Conservation (phyloP, 2,113 vertebrate species). For the Protobothrops flavoviridis region DNA sequence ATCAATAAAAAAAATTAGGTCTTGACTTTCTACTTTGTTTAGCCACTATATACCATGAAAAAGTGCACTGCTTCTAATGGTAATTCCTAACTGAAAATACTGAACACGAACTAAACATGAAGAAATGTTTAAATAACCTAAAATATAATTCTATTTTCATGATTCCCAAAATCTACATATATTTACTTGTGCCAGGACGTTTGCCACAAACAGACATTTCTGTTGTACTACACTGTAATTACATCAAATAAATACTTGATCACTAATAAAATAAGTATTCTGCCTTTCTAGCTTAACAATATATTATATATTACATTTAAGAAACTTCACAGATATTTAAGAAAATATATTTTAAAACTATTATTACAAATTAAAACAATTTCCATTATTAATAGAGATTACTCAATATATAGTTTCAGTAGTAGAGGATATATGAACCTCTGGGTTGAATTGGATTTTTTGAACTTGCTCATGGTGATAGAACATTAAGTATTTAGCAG, state of each 20-base stretch:
- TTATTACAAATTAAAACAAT: background rate
- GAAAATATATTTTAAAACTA: background rate
- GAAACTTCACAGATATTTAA: background rate
- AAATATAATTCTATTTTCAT: background rate
- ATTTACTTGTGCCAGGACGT: background rate
- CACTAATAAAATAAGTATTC: background rate
- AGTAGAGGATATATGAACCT: background rate
- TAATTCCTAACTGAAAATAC: background rate
- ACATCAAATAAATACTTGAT: background rate
- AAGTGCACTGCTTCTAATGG: background rate
- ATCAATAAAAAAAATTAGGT: background rate
- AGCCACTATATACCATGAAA: no score
- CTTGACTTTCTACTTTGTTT: no score
- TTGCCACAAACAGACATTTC: background rate
- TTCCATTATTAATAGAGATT: background rate
- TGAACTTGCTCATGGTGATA: background rate
- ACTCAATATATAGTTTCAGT: background rate
- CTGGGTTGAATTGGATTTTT: background rate
- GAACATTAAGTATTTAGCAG: background rate
- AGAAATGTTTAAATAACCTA: background rate
- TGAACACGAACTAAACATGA: background rate
- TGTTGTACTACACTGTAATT: background rate
- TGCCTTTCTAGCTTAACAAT: background rate
- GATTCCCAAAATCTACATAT: background rate
- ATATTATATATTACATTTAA: background rate